phyloP scores from a whole-genome alignment of 2,113 vertebrate genomes.

The Silurus asotus region DNA sequence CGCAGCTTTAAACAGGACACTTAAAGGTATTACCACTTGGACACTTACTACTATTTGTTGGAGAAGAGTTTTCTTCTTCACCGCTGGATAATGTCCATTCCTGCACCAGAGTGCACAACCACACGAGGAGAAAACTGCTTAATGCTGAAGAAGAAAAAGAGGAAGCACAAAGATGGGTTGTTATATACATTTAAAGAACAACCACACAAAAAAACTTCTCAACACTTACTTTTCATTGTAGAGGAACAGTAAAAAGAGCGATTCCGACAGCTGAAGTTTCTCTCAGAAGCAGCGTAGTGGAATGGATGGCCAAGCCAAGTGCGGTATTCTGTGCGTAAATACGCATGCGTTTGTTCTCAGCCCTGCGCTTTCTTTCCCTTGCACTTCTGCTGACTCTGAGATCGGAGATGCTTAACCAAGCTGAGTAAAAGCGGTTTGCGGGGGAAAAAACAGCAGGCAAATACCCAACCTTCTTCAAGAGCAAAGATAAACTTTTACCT shows the following conservation, averaged over 20 bases:
- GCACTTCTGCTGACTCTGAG: neutral
- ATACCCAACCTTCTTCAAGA: neutral
- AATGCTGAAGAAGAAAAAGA: conserved; percentile 5
- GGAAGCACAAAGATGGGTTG: neutral
- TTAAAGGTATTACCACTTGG: no score
- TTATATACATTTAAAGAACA: neutral
- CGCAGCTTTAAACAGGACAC: no score
- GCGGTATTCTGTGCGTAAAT: neutral
- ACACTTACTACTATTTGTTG: conserved; percentile 24
- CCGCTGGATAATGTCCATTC: neutral
- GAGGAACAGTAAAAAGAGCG: neutral
- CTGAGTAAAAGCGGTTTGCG: neutral
- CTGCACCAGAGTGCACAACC: conserved; percentile 29
- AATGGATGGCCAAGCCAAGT: neutral
- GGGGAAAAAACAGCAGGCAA: neutral
- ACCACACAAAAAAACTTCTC: neutral
- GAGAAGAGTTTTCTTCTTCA: conserved; percentile 18
- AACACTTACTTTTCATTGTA: conserved; percentile 44
- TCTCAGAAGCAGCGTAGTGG: conserved; percentile 57
- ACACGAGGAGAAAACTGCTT: conserved; percentile 35
- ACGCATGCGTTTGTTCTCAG: neutral
- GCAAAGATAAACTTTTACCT: neutral
- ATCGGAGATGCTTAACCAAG: neutral
- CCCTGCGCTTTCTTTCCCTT: neutral
- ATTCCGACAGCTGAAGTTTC: neutral